Evolutionary conservation across 2,113 vertebrate genomes (phyloP), one percentile per base, ranked within the genome.

Genomic region (Leucoraja erinaceus): DNA sequence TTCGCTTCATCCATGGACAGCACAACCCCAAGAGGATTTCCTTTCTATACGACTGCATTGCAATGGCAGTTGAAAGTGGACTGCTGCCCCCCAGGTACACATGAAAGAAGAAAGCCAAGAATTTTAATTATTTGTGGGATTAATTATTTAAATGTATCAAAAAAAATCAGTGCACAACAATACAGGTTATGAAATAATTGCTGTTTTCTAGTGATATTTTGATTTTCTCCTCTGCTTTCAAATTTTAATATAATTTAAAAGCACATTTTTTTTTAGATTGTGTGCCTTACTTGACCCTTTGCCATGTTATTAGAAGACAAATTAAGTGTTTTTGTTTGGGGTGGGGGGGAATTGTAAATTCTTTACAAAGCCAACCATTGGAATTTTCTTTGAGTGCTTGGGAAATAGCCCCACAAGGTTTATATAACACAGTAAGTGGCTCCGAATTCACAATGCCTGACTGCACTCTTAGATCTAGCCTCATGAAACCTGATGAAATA

Each of bases 21-120:
- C 99, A 99, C 94, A 99, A 98, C 93, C 98, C 99, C 47, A 99
- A 99, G 95, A 97, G 98, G 95, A 99, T 99, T 95, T 98, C 98
- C 93, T 99, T 99, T 94, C 97, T 99, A 56, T 99, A 99, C 22
- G 98, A 99, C 95, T 99, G 98, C 94, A 95, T 99, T 93, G 98
- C 97, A 33, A 98, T 98, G 98, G 98, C 98, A 93, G 98, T 99
- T 79, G 98, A 99, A 95, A 99, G 98, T 59, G 97, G 96, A 93
- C 96, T 99, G 59, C 94, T 99, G 93, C 97, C 98, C 5, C 98
- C 99, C 18, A 98, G 98, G 99, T 99, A 95, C 79, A 95, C 38
- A 78, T 88, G 59, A 72, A 31, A 63, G n/a, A 31, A 63, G 14
- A 88, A 88, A 88, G 5, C 11, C 59, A 70, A n/a, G n/a, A n/a